A percentile compares a stretch with the other conserved stretches of the same genome.
Evolutionary conservation across 2,888 invertebrate species (phyloP).

Genomic region (Digitonthophagus gazella): DNA sequence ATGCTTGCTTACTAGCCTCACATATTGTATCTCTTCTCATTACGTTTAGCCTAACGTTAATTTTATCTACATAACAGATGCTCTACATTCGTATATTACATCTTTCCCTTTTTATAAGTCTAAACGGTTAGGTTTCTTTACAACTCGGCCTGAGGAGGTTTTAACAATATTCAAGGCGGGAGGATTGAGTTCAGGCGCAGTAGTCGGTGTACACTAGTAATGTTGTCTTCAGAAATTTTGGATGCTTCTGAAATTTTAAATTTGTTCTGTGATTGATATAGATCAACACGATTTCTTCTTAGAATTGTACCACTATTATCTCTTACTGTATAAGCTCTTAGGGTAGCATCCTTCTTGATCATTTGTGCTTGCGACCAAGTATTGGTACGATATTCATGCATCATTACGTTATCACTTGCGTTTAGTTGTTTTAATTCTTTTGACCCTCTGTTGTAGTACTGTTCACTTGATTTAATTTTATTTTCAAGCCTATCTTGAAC

Average conservation of each 20-base stretch:
- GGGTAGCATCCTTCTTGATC: constrained; percentile 1
- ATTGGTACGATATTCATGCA: constrained; percentile 3
- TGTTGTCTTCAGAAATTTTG: no score
- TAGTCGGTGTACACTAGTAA: no score
- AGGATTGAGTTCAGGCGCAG: background rate
- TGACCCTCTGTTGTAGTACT: background rate
- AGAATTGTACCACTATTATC: background rate
- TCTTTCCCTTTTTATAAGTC: constrained; percentile 1
- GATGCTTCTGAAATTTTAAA: constrained; percentile 1
- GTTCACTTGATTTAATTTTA: background rate
- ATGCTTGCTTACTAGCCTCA: no score
- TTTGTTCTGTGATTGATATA: constrained; percentile 1
- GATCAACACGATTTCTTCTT: constrained; percentile 1
- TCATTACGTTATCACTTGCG: background rate
- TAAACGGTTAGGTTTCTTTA: background rate
- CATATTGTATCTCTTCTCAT: no score
- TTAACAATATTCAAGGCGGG: background rate
- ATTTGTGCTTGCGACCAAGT: constrained; percentile 3
- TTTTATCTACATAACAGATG: no score
- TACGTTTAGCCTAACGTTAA: no score
- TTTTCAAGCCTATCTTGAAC: background rate
- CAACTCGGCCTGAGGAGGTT: constrained; percentile 1
- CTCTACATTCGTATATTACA: background rate
- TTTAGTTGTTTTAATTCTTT: constrained; percentile 3
- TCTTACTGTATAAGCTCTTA: constrained; percentile 1